Percentiles rank a stretch among this genome's conserved stretches.
phyloP scores from a whole-genome alignment of 1,140 invertebrate genomes.

The Catajapyx aquilonaris region DNA sequence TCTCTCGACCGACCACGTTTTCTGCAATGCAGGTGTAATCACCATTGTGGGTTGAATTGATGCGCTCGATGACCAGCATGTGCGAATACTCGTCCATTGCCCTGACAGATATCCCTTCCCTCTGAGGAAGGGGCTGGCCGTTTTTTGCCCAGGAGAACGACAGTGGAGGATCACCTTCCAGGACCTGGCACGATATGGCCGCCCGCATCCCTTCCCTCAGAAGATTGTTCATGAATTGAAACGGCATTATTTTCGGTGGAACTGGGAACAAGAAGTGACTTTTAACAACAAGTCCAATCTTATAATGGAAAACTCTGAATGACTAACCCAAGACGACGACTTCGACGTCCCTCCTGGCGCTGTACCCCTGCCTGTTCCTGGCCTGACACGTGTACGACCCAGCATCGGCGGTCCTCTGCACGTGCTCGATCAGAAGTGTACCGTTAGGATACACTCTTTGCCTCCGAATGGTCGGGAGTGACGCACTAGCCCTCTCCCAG shows the following conservation, averaged over 20 bases:
- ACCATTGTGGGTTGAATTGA: conserved; percentile 57
- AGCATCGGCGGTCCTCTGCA: conserved; percentile 31
- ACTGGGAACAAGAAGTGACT: conserved; percentile 39
- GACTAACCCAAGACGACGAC: conserved; percentile 58
- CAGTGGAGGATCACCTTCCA: conserved; percentile 83
- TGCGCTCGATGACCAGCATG: conserved; percentile 67
- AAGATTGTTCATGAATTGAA: conserved; percentile 54
- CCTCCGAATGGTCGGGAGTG: conserved; percentile 61
- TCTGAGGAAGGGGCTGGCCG: conserved; percentile 34
- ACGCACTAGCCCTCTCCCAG: conserved; percentile 70
- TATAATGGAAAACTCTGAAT: no score
- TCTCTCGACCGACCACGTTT: conserved; percentile 56
- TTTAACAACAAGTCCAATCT: no score
- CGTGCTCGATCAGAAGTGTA: conserved; percentile 53
- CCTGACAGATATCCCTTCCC: conserved; percentile 32
- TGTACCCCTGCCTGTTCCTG: conserved; percentile 56
- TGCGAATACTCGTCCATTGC: conserved; percentile 69
- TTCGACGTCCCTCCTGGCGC: conserved; percentile 55
- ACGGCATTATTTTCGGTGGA: conserved; percentile 68
- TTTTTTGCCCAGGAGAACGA: conserved; percentile 46
- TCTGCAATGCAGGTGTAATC: conserved; percentile 76
- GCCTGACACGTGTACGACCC: conserved; percentile 76
- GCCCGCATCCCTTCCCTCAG: conserved; percentile 76
- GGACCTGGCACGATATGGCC: conserved; percentile 78
- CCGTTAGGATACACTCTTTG: conserved; percentile 73